Base-by-base conservation (phyloP, 2,888 invertebrate genomes). In the Flabesymbios commensalis region DNA sequence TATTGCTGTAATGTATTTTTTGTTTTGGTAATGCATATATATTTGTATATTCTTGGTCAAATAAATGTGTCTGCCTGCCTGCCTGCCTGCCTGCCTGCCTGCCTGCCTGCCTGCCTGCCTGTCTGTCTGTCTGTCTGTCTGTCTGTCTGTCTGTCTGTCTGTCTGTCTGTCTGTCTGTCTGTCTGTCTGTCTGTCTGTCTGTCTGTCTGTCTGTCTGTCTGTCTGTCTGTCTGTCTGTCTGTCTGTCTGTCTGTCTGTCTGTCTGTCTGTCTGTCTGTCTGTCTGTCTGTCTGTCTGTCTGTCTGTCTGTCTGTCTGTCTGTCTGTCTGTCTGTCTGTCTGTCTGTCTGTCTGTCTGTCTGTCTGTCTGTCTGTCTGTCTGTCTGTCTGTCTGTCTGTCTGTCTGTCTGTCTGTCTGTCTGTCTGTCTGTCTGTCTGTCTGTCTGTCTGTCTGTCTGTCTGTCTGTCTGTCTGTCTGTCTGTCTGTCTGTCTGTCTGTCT, bases 291-390 rank as follows among this genome's bases (percentile, higher is more conserved):
- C 19, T 48, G 49, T 48, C 19, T 48, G 49, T 48, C 19, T 48
- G 49, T 48, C 19, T 48, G 49, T 48, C 19, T 48, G 24, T 48
- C 10, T 48, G 49, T 48, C 19, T 48, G 49, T 48, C 19, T 48
- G 49, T 48, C 19, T 48, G 26, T 48, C 49, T 48, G 49, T 48
- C 19, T 48, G 49, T 48, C 19, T 48, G 49, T 48, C 19, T 48
- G 49, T 5, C 4, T 48, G 49, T 48, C 19, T 45, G 49, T 48
- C 26, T 51, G 3, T 56, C 5, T 56, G 56, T 56, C 55, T 56
- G 56, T 56, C 5, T 56, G 3, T 56, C 5, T 56, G 56, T 49
- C 55, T 56, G 56, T 56, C 3, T 51, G 3, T 56, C 5, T 56
- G 56, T 56, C 55, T 56, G 56, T 56, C 29, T 51, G 31, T 51